Evolutionary conservation across 92 coral and sea anemone genomes (phyloP), one percentile per base, ranked within the genome.

Genomic region (Montipora capitata): DNA sequence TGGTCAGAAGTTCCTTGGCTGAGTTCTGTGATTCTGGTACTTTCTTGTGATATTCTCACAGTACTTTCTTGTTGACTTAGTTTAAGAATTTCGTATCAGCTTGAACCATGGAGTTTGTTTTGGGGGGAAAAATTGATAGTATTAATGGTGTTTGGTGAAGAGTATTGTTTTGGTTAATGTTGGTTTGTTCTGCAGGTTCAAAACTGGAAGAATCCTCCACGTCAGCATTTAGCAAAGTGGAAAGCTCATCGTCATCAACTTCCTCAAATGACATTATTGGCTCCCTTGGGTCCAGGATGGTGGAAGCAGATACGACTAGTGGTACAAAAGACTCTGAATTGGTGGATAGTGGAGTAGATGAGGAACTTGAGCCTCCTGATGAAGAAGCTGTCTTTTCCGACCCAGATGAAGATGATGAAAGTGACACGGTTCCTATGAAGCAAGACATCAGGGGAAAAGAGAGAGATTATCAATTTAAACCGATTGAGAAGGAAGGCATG

Each of bases 351-450:
- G 98, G 98, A 1, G 95, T 95, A 43, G 98, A 95, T 75, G 98
- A 93, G 4, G 98, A 95, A 68, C 70, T 95, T 27, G 98, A 95
- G 80, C 90, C 90, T 17, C 91, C 96, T 38, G 98, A 93, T 75
- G 98, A 93, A 91, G 98, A 98, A 81, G 99, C 99, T 3, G 94
- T 94, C 43, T 98, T 98, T 88, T 98, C 99, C 38, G 99, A 97
- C 82, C 98, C 99, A 38, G 99, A 98, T 74, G 99, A 98, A 16
- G 98, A 96, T 16, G 96, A 93, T 61, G 98, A 98, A 38, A 88
- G 85, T 1, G 97, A 97, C 74, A 85, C 89, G 42, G 81, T 65
- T 59, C 85, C 87, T 39, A 39, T 35, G 57, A 86, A 95, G 81
- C 66, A 87, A 85, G 95, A 91, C 58, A 72, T 61, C 54, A 15